These are phyloP conservation scores for Cladopsammia gracilis DNA, from an alignment of 64 coral and sea anemone species.

Conservation along the genomic window DNA sequence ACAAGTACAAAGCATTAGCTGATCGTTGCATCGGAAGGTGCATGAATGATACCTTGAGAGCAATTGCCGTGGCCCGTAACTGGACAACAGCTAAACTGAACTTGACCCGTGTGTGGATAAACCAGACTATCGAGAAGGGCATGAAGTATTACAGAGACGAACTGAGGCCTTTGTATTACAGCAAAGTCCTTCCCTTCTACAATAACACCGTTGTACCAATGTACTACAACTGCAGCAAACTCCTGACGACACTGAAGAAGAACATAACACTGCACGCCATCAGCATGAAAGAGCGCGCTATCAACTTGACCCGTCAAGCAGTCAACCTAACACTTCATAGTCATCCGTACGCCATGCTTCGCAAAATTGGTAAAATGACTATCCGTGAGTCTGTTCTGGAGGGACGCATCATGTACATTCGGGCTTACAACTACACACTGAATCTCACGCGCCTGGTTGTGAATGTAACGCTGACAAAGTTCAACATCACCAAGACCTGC, in stretches of 20 bases:
- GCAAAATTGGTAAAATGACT: constrained; percentile 69
- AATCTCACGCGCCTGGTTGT: constrained; percentile 48
- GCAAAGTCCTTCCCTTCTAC: constrained; percentile 76
- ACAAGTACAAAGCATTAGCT: constrained; percentile 56
- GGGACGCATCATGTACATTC: constrained; percentile 15
- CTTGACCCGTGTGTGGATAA: constrained; percentile 64
- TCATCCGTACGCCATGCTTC: constrained; percentile 57
- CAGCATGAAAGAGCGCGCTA: constrained; percentile 42
- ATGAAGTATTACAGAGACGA: constrained; percentile 39
- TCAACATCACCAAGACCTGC: constrained; percentile 44
- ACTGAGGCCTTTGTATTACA: constrained; percentile 76
- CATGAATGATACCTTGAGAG: constrained; percentile 76
- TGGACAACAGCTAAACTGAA: constrained; percentile 39
- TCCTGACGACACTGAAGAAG: constrained; percentile 36
- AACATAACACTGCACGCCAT: constrained; percentile 29
- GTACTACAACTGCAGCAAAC: constrained; percentile 74
- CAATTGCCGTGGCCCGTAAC: constrained; percentile 55
- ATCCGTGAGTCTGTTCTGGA: constrained; percentile 73
- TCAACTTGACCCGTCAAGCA: constrained; percentile 40
- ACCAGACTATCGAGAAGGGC: constrained; percentile 70
- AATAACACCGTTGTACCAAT: constrained; percentile 57
- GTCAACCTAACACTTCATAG: constrained; percentile 67
- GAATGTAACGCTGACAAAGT: constrained; percentile 48
- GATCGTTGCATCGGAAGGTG: constrained; percentile 61
- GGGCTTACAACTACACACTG: constrained; percentile 75